Evolutionary conservation across 2,888 invertebrate genomes (phyloP).

Genomic region (Cerastis leucographa): DNA sequence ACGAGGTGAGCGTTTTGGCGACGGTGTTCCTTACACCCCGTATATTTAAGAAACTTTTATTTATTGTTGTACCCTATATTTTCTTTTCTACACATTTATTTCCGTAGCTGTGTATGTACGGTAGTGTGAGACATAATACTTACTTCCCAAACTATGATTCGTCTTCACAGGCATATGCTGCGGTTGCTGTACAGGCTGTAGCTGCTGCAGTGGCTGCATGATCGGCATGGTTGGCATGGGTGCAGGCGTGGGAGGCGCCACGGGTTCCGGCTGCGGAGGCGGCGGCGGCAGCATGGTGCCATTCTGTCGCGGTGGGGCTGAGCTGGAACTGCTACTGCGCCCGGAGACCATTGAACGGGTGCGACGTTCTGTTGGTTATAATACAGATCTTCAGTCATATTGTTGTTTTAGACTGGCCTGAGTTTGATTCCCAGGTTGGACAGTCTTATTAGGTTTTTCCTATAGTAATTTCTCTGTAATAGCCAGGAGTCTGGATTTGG

Average conservation of each 20-base stretch:
- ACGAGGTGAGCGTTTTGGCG: too few species aligned
- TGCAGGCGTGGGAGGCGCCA: conserved; percentile 9
- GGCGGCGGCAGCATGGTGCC: conserved; percentile 74
- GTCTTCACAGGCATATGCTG: conserved; percentile 70
- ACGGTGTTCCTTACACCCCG: too few species aligned
- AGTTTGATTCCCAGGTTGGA: neutral
- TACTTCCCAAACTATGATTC: conserved; percentile 69
- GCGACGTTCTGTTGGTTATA: conserved; percentile 77
- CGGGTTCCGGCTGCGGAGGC: conserved; percentile 62
- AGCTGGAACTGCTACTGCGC: conserved; percentile 73
- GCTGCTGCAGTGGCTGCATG: conserved; percentile 51
- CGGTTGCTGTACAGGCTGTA: conserved; percentile 54
- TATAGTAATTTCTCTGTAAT: neutral
- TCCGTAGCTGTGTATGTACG: neutral
- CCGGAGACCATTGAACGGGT: conserved; percentile 75
- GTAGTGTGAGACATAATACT: conserved; percentile 14
- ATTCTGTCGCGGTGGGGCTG: conserved; percentile 71
- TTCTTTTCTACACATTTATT: neutral
- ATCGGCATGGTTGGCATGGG: conserved; percentile 29
- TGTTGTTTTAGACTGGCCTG: neutral
- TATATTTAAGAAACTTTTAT: too few species aligned
- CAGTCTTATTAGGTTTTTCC: neutral
- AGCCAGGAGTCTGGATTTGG: neutral
- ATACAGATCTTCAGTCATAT: neutral
- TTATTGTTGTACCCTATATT: too few species aligned